Evolutionary conservation across 64 coral and sea anemone genomes (phyloP).

Genomic region (Dendrophyllia cribrosa): DNA sequence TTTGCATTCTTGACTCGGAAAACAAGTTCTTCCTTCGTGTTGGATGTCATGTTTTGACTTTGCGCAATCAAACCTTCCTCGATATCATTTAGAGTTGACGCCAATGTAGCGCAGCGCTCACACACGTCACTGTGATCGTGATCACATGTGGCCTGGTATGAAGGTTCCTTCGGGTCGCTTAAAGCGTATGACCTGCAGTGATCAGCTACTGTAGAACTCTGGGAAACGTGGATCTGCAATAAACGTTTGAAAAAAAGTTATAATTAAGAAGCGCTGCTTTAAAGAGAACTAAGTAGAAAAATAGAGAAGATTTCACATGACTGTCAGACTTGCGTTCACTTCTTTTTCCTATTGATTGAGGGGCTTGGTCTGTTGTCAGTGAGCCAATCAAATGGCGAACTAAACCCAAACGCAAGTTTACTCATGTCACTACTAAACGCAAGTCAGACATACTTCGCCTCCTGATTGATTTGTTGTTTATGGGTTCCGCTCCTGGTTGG

Average conservation of each 20-base stretch:
- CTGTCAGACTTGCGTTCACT: too few species aligned
- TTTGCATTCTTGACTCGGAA: constrained; percentile 13
- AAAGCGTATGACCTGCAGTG: constrained; percentile 56
- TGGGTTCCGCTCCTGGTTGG: too few species aligned
- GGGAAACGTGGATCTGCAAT: constrained; percentile 53
- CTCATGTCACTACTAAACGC: too few species aligned
- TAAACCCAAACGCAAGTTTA: constrained; percentile 28
- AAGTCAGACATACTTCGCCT: too few species aligned
- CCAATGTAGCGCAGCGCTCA: constrained; percentile 33
- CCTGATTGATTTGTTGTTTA: too few species aligned
- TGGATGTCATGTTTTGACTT: not conserved
- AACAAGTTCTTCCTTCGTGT: not conserved
- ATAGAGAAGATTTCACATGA: too few species aligned
- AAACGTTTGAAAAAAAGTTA: constrained; percentile 21
- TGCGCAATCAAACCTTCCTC: not conserved
- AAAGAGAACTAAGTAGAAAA: too few species aligned
- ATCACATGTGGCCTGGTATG: constrained; percentile 10
- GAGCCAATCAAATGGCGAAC: too few species aligned
- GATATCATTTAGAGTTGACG: not conserved
- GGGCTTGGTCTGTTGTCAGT: too few species aligned
- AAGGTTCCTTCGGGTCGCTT: constrained; percentile 11
- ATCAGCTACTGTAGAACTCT: constrained; percentile 58
- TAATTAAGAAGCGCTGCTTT: too few species aligned
- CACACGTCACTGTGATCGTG: constrained; percentile 14
- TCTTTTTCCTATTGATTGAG: too few species aligned